Base-by-base conservation (phyloP, 2,888 invertebrate species). In the Trachelus stipa region DNA sequence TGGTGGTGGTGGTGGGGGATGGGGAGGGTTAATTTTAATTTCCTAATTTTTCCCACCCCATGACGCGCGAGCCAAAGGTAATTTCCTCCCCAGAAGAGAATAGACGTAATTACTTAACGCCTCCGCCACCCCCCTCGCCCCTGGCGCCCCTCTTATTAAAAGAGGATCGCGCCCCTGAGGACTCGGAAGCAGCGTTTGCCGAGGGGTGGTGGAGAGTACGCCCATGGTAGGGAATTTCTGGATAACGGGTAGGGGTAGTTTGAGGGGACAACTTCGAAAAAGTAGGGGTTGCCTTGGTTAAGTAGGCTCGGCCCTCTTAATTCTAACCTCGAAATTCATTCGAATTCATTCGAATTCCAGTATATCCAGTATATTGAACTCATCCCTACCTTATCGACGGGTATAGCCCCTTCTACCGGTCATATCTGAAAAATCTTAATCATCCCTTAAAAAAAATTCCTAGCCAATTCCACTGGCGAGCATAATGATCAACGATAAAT, bases 31-130 rank as follows among this genome's bases (percentile, higher is more conserved):
- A 89, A 91, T 91, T 91, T 91, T 91, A 91, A 91, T 91, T 91
- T 91, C 90, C 90, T 89, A 90, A 91, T 90, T 91, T 91, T 90
- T 90, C 87, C 87, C 87, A 82, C 87, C 88, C 76, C 77, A 78
- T 71, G 77, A 78, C 77, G 80, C 76, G 79, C 82, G 76, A 78
- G 82, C 81, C 82, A 81, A 85, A 86, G 88, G 89, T 90, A 89
- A 90, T 90, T 90, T 90, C 88, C 90, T 89, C 85, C 85, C 87
- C 88, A 87, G 89, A 88, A 89, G 90, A 91, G 91, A 91, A 91
- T 90, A 90, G 90, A 90, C 90, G 91, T 91, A 91, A 91, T 91
- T 91, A 91, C 91, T 91, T 91, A 91, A 91, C 91, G 90, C 91
- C 90, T 91, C 87, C 85, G 87, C 88, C 88, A 82, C 9, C 9